Base-by-base conservation (phyloP, 2,797 vertebrate species). In the Benthosema pterotum region DNA sequence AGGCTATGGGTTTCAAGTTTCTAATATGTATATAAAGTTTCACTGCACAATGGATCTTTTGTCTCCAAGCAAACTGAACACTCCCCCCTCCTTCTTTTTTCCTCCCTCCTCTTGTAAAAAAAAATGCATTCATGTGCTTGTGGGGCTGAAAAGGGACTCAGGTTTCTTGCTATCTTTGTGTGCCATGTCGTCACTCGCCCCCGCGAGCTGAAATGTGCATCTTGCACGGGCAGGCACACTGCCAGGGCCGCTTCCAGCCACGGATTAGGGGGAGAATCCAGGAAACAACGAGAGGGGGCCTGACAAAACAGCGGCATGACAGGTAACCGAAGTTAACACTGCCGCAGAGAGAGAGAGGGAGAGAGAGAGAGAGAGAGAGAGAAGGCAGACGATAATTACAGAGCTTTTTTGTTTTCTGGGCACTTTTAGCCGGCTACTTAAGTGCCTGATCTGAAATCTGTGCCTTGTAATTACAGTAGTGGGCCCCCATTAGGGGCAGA, bases 1-100 rank as follows among this genome's bases (percentile, higher is more conserved):
- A 89, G 90, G 87, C 90, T 85, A 84, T 73, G 82, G 82, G 93
- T 93, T 93, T 94, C 87, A 55, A 84, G 88, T 94, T 93, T 93
- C 93, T 93, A 93, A 93, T 93, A 94, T 94, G 92, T 92, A 93
- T 94, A 94, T 94, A 93, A 93, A 92, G 92, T 94, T 94, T 93
- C 93, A 89, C 74, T 86, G 87, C 91, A 93, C 93, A 94, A 93
- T 91, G 86, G 88, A 73, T 81, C 92, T 93, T 93, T 94, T 94
- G 92, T 93, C 87, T 84, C 60, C 81, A 79, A n/a, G 89, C 89
- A 92, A 90, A 93, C 92, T 89, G 89, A 92, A 90, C 87, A 83
- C 90, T 79, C 90, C 87, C 83, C 88, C 22, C 82, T 83, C 25
- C n/a, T 18, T 85, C 79, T 82, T 86, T 84, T 84, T 77, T 71